Conservation (phyloP, 2,797 vertebrate species). For the Onychomys leucogaster region DNA sequence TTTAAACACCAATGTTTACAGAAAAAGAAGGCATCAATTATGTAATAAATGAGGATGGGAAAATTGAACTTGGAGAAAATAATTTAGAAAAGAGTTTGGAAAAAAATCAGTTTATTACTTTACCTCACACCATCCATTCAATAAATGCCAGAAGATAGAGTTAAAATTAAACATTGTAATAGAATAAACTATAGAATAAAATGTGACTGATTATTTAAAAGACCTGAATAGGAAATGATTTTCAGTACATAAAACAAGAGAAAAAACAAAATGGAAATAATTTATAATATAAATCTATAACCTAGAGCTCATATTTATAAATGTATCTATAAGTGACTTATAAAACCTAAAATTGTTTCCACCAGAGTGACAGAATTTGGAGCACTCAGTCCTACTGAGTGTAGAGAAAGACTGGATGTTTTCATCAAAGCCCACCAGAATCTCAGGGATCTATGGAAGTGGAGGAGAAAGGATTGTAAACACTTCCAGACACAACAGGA, state of each 20-base stretch:
- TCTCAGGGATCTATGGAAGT: not conserved
- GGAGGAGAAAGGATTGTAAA: not conserved
- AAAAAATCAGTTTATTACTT: not conserved
- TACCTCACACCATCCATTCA: not conserved
- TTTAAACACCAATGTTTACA: not conserved
- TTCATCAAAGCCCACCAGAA: not conserved
- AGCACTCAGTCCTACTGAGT: not conserved
- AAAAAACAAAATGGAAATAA: constrained; percentile 44
- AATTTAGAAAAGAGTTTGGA: constrained; percentile 26
- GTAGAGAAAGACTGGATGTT: not conserved
- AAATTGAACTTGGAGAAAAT: not conserved
- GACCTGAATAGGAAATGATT: constrained; percentile 5
- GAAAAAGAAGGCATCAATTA: not conserved
- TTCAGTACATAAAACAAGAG: constrained; percentile 3
- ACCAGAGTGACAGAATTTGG: not conserved
- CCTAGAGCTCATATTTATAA: not conserved
- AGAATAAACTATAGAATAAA: constrained; percentile 45
- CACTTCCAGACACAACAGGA: not conserved
- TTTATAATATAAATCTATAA: not conserved
- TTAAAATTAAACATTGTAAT: not conserved
- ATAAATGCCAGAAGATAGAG: not conserved
- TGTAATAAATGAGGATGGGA: constrained; percentile 28
- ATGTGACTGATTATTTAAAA: not conserved
- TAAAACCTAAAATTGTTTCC: not conserved
- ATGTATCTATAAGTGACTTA: not conserved